Evolutionary conservation across 2,113 vertebrate genomes (phyloP).

Genomic region (Sinocyclocheilus grahami): DNA sequence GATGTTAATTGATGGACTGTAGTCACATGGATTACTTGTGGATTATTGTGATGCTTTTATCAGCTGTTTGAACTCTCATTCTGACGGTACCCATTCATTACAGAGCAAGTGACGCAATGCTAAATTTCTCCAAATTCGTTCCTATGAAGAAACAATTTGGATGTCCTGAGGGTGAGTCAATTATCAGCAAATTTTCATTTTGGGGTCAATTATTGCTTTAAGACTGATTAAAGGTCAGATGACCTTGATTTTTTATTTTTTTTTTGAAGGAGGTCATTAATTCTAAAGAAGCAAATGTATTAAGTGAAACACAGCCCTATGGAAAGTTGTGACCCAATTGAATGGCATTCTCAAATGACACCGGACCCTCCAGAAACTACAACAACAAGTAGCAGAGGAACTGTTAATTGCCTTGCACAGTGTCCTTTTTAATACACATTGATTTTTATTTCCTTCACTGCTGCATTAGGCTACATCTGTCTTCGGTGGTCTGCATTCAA

Average conservation of each 20-base stretch:
- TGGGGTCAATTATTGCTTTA: too few species aligned
- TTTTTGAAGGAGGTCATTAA: neutral
- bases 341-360: slow-evolving; percentile 2
- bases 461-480: slow-evolving; percentile 38
- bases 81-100: too few species aligned
- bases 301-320: neutral
- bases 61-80: too few species aligned
- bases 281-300: neutral
- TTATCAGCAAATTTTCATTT: too few species aligned
- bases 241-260: neutral
- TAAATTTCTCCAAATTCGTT: too few species aligned
- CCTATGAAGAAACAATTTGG: too few species aligned
- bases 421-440: slow-evolving; percentile 65
- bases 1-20: too few species aligned
- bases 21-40: too few species aligned
- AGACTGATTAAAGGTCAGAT: neutral
- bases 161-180: too few species aligned
- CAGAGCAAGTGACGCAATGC: too few species aligned
- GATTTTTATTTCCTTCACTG: slow-evolving; percentile 60
- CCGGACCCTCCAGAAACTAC: slow-evolving; percentile 16
- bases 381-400: slow-evolving; percentile 64
- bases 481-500: slow-evolving; percentile 44
- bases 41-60: too few species aligned
- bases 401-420: slow-evolving; percentile 66
- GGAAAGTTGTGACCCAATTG: neutral